These are phyloP conservation scores for Sitophilus oryzae DNA, from an alignment of 1,140 invertebrate genomes.

Conservation along the genomic window DNA sequence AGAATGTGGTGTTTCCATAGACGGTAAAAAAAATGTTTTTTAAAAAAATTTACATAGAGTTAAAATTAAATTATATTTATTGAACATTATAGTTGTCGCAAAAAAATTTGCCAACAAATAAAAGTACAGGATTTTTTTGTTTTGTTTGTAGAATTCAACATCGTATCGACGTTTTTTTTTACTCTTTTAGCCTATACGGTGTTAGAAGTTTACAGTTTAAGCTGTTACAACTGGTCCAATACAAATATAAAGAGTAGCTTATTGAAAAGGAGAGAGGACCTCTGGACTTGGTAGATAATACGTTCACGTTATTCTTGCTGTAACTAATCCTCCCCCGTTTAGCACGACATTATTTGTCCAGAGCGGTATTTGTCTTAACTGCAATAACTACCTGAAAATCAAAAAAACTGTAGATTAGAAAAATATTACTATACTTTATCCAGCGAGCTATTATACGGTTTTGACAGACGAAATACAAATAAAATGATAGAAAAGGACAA, in stretches of 20 bases:
- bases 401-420: no score
- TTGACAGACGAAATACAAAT: no score
- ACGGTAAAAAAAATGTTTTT: slow-evolving; percentile 29
- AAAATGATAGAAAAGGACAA: no score
- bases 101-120: slow-evolving; percentile 32
- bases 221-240: slow-evolving; percentile 40
- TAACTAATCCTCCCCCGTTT: slow-evolving; percentile 21
- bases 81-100: slow-evolving; percentile 30
- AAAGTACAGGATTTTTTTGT: slow-evolving; percentile 30
- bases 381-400: slow-evolving; percentile 68
- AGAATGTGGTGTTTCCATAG: slow-evolving; percentile 29
- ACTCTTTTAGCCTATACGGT: slow-evolving; percentile 29
- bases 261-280: slow-evolving; percentile 45
- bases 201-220: slow-evolving; percentile 30
- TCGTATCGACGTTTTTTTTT: slow-evolving; percentile 28
- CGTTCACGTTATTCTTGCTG: slow-evolving; percentile 8
- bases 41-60: slow-evolving; percentile 36
- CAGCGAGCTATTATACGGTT: no score
- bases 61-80: slow-evolving; percentile 40
- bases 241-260: slow-evolving; percentile 34
- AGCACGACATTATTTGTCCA: slow-evolving; percentile 77
- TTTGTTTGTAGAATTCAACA: slow-evolving; percentile 35
- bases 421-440: no score
- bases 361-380: slow-evolving; percentile 87
- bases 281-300: slow-evolving; percentile 44